Conservation (phyloP, 1,140 invertebrate genomes). For the Tetramorium alpestre region DNA sequence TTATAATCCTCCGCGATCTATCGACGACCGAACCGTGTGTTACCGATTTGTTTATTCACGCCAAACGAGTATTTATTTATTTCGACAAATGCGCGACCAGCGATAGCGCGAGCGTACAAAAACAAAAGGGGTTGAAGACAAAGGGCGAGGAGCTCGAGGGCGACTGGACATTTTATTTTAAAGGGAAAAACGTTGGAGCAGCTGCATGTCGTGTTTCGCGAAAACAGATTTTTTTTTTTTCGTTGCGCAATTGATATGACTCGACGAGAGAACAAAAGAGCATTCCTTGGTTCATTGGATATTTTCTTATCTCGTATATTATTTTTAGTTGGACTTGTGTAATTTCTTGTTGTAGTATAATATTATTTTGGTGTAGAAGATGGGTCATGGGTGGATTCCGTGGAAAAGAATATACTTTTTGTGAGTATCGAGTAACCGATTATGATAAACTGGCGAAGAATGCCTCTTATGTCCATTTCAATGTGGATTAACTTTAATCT, state of each 20-base stretch:
- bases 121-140: background rate
- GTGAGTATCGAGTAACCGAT: background rate
- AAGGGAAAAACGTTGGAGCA: background rate
- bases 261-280: background rate
- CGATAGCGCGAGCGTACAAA: background rate
- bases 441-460: too few species aligned
- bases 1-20: background rate
- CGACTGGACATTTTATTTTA: background rate
- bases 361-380: background rate
- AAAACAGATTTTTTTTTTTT: background rate
- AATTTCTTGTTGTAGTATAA: background rate
- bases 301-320: background rate
- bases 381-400: background rate
- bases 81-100: background rate
- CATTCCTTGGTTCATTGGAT: background rate
- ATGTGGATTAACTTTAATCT: background rate
- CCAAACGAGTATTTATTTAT: background rate
- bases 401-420: background rate
- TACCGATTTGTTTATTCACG: background rate
- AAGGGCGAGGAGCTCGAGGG: background rate
- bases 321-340: background rate
- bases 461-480: too few species aligned
- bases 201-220: background rate
- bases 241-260: background rate
- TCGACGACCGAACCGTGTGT: background rate